These are phyloP conservation scores for Acridotheres tristis DNA, from an alignment of 2,797 vertebrate genomes.

Conservation along the genomic window DNA sequence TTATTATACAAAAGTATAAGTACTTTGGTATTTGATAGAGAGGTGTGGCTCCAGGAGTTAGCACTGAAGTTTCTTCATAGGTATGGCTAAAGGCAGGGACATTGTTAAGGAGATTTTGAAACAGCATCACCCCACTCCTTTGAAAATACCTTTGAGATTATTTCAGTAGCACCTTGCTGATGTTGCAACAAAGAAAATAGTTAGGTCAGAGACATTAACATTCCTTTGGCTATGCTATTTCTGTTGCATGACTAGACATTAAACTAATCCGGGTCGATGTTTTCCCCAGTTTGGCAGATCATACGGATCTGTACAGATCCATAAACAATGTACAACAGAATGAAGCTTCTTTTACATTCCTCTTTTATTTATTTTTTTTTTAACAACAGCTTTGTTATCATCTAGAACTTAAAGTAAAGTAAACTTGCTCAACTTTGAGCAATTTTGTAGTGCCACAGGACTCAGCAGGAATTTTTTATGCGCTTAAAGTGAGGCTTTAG, in stretches of 20 bases:
- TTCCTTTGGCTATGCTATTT: conserved; percentile 53
- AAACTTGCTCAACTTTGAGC: background rate
- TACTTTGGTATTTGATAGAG: conserved; percentile 55
- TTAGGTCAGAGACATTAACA: conserved; percentile 66
- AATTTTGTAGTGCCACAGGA: background rate
- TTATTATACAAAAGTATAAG: conserved; percentile 34
- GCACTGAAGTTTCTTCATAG: conserved; percentile 45
- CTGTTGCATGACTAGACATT: conserved; percentile 46
- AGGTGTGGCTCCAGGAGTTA: conserved; percentile 50
- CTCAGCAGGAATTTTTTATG: background rate
- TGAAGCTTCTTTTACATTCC: background rate
- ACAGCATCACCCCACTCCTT: conserved; percentile 33
- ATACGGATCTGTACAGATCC: background rate
- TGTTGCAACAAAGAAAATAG: conserved; percentile 67
- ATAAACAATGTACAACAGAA: background rate
- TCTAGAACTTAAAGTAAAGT: background rate
- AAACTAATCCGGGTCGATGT: background rate
- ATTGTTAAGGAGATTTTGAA: conserved; percentile 35
- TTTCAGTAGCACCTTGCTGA: conserved; percentile 57
- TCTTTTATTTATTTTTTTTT: background rate
- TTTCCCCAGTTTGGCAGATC: conserved; percentile 6
- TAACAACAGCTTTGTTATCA: background rate
- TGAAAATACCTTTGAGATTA: conserved; percentile 64
- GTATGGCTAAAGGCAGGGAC: background rate
- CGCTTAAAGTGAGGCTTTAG: background rate